A percentile compares a stretch with the other conserved stretches of the same genome.
Conservation (phyloP, 2,113 vertebrate species). For the Myanophis thanlyinensis region DNA sequence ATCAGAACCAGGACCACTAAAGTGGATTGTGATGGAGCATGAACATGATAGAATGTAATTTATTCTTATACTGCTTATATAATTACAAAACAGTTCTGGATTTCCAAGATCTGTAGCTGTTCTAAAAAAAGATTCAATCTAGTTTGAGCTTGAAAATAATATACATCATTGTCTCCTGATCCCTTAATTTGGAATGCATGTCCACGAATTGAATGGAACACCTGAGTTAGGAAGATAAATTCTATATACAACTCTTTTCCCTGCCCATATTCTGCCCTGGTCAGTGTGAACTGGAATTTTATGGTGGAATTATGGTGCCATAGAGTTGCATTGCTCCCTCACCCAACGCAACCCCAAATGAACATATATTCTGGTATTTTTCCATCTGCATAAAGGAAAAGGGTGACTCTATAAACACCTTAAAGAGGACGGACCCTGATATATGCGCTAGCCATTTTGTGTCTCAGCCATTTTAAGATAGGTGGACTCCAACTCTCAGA, state of each 20-base stretch:
- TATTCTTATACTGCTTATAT: background rate
- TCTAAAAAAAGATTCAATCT: background rate
- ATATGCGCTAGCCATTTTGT: background rate
- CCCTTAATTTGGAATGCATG: background rate
- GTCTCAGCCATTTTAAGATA: background rate
- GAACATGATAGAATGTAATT: background rate
- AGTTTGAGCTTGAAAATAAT: background rate
- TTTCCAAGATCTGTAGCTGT: background rate
- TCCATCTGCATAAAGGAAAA: background rate
- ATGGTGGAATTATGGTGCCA: background rate
- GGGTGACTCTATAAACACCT: background rate
- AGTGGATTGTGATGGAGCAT: too few species aligned
- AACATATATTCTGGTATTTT: background rate
- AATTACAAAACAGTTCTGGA: background rate
- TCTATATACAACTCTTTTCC: background rate
- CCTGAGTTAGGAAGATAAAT: background rate
- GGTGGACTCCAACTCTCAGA: background rate
- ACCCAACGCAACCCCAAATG: background rate
- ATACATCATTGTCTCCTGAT: background rate
- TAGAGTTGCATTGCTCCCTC: background rate
- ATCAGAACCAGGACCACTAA: background rate
- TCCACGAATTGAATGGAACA: background rate
- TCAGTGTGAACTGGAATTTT: background rate
- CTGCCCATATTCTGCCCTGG: background rate
- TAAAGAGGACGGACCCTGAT: background rate